These are phyloP conservation scores for Oncorhynchus keta DNA, from an alignment of 2,113 vertebrate species.

Conservation along the genomic window DNA sequence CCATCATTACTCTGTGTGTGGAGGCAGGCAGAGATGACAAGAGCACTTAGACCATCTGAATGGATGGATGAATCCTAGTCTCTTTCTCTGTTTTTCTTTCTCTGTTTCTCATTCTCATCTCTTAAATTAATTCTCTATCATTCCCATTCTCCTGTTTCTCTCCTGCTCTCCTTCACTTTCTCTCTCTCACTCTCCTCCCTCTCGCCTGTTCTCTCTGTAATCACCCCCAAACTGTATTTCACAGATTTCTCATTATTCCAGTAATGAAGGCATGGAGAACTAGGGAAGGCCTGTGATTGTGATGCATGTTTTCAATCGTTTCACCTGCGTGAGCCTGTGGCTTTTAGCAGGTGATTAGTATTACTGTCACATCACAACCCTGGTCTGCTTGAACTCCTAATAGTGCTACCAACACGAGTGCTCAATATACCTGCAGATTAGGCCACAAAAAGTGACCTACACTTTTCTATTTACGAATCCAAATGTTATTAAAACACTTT, in stretches of 20 bases:
- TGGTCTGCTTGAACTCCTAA: conserved; percentile 15
- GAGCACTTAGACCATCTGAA: too few relatives aligned
- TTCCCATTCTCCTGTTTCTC: too few relatives aligned
- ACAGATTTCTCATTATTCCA: conserved; percentile 27
- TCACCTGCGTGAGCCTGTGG: conserved; percentile 33
- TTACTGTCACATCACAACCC: conserved; percentile 48
- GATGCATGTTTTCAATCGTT: conserved; percentile 40
- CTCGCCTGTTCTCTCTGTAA: too few relatives aligned
- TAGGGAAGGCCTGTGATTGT: conserved; percentile 23
- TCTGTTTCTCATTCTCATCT: too few relatives aligned
- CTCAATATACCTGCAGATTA: conserved; percentile 21
- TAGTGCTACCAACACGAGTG: conserved; percentile 26
- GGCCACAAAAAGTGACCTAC: not conserved
- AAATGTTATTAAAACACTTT: too few relatives aligned
- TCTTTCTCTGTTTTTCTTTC: too few relatives aligned
- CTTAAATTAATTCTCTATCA: too few relatives aligned
- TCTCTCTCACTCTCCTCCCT: too few relatives aligned
- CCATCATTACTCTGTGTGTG: too few relatives aligned
- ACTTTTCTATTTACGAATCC: not conserved
- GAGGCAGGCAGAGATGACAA: too few relatives aligned
- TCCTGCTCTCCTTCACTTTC: too few relatives aligned
- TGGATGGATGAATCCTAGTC: too few relatives aligned
- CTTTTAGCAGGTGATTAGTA: conserved; percentile 53
- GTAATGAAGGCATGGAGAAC: conserved; percentile 15
- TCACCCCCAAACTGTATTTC: not conserved